Evolutionary conservation across 1,140 invertebrate genomes (phyloP), one percentile per base, ranked within the genome.

Genomic region (Thaumetopoea pityocampa): DNA sequence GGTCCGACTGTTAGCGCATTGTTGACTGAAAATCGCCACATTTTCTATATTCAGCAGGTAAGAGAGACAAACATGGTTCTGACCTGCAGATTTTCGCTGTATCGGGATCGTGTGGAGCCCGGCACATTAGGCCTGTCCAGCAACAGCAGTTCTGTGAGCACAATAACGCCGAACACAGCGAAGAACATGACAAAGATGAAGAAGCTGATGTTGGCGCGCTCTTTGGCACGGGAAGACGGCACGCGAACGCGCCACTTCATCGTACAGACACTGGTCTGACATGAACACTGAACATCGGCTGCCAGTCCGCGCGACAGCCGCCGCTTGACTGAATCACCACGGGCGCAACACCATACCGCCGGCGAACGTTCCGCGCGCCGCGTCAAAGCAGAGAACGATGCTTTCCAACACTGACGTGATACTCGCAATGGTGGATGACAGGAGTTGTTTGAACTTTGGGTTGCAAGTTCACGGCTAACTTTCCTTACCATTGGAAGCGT

Each of bases 171-270:
- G 62, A 95, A 96, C 19, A 96, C 91, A n/a, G 90, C 92, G 68
- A 96, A 94, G 73, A 96, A 96, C 86, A 95, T 93, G 41, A 96
- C 89, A 15, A 96, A 93, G 60, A 96, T 91, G 82, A 95, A 91
- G 79, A 95, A 95, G 47, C 93, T 94, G 88, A 95, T 90, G 67
- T 93, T 92, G 36, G 93, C 93, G 34, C 94, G 87, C 62, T 95
- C 93, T 52, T 90, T 88, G 29, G 90, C 89, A 65, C 89, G 82
- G 51, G 69, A 66, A 53, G 68, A 48, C 12, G 62, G 53, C 52
- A 67, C 59, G 53, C 72, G 72, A 58, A 58, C 60, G 48, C 66
- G 68, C 72, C 73, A 74, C 62, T 71, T 68, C 76, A 79, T 83
- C 41, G 53, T 66, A 63, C 40, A 41, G 57, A 41, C 41, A 43